Conservation (phyloP, 2,888 invertebrate species). For the Xestia rhomboidea region DNA sequence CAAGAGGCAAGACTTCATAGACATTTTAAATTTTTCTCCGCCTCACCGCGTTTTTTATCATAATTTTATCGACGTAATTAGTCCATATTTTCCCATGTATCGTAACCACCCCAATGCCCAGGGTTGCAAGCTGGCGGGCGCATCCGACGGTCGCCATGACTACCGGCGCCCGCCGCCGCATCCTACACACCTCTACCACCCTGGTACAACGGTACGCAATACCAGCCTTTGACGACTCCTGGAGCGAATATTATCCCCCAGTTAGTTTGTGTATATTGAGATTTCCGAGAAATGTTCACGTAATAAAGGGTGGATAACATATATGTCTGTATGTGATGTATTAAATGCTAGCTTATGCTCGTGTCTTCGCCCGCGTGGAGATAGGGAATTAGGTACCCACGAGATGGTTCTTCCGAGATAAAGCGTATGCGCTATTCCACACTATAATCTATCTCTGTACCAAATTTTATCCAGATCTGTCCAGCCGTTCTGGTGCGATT, state of each 20-base stretch:
- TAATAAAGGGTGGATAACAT: not conserved
- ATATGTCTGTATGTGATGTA: not conserved
- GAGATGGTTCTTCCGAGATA: not conserved
- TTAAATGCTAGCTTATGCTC: not conserved
- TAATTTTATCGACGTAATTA: slow-evolving; percentile 40
- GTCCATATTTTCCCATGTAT: slow-evolving; percentile 36
- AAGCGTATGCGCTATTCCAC: not conserved
- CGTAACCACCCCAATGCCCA: slow-evolving; percentile 77
- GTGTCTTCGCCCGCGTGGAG: not conserved
- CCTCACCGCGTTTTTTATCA: not conserved
- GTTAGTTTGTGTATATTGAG: slow-evolving; percentile 35
- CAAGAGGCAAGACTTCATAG: not conserved
- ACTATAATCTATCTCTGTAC: not conserved
- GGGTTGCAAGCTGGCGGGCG: slow-evolving; percentile 78
- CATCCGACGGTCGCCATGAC: slow-evolving; percentile 86
- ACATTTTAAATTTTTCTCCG: not conserved
- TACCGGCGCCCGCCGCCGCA: slow-evolving; percentile 76
- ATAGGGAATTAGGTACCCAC: not conserved
- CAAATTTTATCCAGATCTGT: not conserved
- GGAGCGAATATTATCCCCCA: slow-evolving; percentile 44
- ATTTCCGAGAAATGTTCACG: slow-evolving; percentile 28
- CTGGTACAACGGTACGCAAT: slow-evolving; percentile 65
- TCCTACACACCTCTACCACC: slow-evolving; percentile 71
- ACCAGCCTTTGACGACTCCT: slow-evolving; percentile 57
- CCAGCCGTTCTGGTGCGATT: not conserved